Evolutionary conservation across 2,113 vertebrate genomes (phyloP).

Genomic region (Rhinichthys klamathensis): DNA sequence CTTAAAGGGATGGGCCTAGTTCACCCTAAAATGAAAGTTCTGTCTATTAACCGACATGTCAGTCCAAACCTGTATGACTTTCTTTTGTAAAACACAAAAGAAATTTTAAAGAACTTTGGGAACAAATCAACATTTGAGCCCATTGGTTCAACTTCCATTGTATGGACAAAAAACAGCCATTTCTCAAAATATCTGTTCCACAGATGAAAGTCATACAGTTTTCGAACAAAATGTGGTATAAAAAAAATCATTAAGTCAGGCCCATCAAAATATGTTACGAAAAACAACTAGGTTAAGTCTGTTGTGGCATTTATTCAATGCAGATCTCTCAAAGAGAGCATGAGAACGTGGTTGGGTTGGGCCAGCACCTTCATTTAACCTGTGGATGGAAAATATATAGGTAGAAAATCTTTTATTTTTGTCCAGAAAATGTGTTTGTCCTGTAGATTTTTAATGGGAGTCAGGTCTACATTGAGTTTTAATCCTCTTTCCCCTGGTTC

Average conservation of each 20-base stretch:
- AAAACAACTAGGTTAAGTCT: not conserved
- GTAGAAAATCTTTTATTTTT: not conserved
- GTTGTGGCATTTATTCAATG: slow-evolving; percentile 8
- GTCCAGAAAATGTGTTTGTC: not conserved
- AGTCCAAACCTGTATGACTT: not conserved
- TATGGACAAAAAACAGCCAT: not conserved
- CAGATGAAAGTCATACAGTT: not conserved
- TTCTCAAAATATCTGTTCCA: not conserved
- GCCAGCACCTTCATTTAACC: not conserved
- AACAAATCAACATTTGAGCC: not conserved
- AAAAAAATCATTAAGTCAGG: not conserved
- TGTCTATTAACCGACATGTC: not conserved
- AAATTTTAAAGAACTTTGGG: not conserved
- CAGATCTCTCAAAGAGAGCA: not conserved
- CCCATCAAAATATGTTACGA: not conserved
- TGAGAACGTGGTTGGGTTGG: not conserved
- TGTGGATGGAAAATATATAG: not conserved
- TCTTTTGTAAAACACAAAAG: not conserved
- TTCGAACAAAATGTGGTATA: not conserved
- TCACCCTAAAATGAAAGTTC: not conserved
- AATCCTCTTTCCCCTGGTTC: too few species aligned
- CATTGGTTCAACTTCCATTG: not conserved
- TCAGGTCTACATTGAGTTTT: too few species aligned
- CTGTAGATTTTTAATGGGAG: not conserved
- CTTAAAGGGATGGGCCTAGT: not conserved